phyloP scores from a whole-genome alignment of 2,113 vertebrate species.

The Irena cyanogastra region DNA sequence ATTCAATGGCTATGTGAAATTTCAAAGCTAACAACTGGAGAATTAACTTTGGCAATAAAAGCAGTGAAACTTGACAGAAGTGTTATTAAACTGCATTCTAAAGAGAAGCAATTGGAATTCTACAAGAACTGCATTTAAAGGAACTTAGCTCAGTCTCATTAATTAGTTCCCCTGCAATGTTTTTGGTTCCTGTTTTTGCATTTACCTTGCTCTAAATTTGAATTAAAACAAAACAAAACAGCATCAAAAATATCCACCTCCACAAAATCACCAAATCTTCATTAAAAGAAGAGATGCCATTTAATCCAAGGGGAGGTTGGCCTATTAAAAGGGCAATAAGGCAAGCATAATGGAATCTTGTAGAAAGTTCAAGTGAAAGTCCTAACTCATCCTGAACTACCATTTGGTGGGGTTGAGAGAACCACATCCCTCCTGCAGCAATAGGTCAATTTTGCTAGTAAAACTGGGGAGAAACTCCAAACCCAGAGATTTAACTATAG shows the following conservation, averaged over 20 bases:
- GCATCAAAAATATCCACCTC: not conserved
- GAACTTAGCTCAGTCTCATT: not conserved
- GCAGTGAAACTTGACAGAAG: not conserved
- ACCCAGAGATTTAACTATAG: not conserved
- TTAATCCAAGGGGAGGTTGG: not conserved
- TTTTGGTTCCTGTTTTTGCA: not conserved
- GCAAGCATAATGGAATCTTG: not conserved
- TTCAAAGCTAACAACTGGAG: not conserved
- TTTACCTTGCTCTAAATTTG: not conserved
- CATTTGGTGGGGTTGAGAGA: not conserved
- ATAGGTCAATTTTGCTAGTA: not conserved
- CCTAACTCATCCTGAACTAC: not conserved
- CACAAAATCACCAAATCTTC: not conserved
- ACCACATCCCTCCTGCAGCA: not conserved
- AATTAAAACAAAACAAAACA: not conserved
- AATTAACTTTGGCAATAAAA: not conserved
- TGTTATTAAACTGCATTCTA: not conserved
- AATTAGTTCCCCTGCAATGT: not conserved
- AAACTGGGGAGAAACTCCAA: not conserved
- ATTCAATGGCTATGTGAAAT: not conserved
- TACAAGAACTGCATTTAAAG: not conserved
- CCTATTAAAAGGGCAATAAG: not conserved
- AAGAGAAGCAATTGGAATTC: not conserved
- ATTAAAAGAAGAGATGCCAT: not conserved
- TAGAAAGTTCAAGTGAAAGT: not conserved